Percentiles rank a stretch among this genome's conserved stretches.
phyloP scores from a whole-genome alignment of 35 echinoderm and acorn worm genomes.

The Strongylocentrotus purpuratus region DNA sequence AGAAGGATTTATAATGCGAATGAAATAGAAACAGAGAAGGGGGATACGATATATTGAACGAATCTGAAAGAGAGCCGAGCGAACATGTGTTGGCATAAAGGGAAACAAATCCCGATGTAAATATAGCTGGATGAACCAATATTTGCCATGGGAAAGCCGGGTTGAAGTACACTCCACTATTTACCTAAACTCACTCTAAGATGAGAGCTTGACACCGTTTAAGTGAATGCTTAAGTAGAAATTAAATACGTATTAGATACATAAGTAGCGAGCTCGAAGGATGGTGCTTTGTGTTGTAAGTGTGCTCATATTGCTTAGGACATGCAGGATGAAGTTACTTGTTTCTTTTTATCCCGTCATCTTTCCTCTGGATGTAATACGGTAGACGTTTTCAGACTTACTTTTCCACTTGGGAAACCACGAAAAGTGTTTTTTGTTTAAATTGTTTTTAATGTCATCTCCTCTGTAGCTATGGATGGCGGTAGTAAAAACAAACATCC shows the following conservation, averaged over 20 bases:
- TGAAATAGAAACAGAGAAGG: too few species aligned
- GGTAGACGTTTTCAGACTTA: too few species aligned
- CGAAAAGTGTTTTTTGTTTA: too few species aligned
- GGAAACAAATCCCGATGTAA: not conserved
- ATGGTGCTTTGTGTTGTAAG: not conserved
- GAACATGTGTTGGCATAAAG: not conserved
- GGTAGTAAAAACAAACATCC: too few species aligned
- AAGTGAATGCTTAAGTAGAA: not conserved
- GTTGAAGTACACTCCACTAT: conserved; percentile 37
- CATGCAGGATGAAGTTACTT: too few species aligned
- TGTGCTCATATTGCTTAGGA: not conserved
- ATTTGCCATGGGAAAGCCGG: conserved; percentile 44
- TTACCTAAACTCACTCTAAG: conserved; percentile 19
- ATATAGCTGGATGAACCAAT: conserved; percentile 17
- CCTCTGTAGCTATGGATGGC: too few species aligned
- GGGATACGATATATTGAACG: not conserved
- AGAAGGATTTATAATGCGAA: too few species aligned
- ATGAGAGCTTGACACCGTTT: not conserved
- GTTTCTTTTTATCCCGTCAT: too few species aligned
- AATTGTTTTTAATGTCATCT: too few species aligned
- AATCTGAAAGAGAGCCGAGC: not conserved
- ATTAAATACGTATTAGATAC: not conserved
- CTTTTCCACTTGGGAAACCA: too few species aligned
- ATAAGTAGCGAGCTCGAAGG: not conserved
- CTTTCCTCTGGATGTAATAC: too few species aligned